Evolutionary conservation across 2,888 invertebrate species (phyloP), one percentile per base, ranked within the genome.

Genomic region (Petrolisthes manimaculis): DNA sequence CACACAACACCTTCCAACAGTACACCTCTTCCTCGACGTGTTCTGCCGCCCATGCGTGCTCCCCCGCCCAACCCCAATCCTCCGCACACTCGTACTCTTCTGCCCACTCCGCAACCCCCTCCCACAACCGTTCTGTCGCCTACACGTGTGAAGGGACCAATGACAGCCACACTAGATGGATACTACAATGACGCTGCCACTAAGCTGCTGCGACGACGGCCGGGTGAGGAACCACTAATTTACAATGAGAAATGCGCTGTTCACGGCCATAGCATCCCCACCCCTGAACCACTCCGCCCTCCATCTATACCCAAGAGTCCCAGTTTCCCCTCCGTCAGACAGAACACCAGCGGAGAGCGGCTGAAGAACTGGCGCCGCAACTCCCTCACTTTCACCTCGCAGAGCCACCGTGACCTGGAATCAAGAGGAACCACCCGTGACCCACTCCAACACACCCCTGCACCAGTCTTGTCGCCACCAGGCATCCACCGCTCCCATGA

Each of bases 331-430:
- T 51, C 80, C 71, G n/a, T 78, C 24, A 69, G 87, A 51, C 87
- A 87, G 79, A 87, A n/a, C 54, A 54, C 71, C 56, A 71, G 56
- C 51, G 87, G 56, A n/a, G 87, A 87, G 80, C 79, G 87, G 51
- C 84, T 87, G 37, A 87, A 87, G 56, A 87, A 87, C 80, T 87
- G 87, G 87, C 83, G 87, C 24, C 87, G 87, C 12, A 87, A 84
- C 74, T 87, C 87, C 53, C 55, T 87, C 54, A 87, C 83, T 51
- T 55, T 87, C n/a, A 74, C 84, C 5, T 53, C 71, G 6, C 67
- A 79, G 55, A n/a, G 54, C 79, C 54, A 54, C 5, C 21, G 12
- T 12, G 71, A 71, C 21, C 71, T 71, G 12, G 71, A 71, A 12
- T 6, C 6, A 14, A 14, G 14, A 6, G 18, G 14, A 6, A 21